Percentiles rank a stretch among this genome's conserved stretches.
These are phyloP conservation scores for Tragulus kanchil DNA, from an alignment of 2,113 vertebrate genomes.

Conservation along the genomic window DNA sequence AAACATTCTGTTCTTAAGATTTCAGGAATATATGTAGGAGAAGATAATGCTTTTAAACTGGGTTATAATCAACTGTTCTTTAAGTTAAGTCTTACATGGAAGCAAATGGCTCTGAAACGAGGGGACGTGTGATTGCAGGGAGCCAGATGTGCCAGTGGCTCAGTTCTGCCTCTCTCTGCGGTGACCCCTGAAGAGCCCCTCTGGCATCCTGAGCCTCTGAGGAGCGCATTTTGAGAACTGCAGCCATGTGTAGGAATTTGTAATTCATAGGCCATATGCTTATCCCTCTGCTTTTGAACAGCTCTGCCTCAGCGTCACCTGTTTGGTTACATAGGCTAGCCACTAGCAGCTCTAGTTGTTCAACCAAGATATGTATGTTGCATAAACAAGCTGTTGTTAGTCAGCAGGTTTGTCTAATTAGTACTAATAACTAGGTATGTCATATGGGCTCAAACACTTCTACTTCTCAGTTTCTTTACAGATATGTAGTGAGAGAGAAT, in stretches of 20 bases:
- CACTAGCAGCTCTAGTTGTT: neutral
- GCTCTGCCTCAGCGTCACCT: neutral
- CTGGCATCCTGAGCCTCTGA: neutral
- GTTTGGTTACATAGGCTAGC: neutral
- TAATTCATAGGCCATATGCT: neutral
- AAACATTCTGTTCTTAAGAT: conserved; percentile 48
- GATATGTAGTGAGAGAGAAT: neutral
- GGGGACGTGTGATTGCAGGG: neutral
- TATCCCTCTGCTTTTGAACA: neutral
- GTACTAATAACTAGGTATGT: neutral
- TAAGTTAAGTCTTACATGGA: neutral
- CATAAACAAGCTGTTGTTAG: neutral
- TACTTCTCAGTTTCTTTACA: neutral
- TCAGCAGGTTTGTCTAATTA: neutral
- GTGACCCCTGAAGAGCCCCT: neutral
- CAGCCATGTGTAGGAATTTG: neutral
- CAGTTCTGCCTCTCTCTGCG: neutral
- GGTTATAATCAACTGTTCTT: neutral
- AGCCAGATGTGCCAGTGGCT: neutral
- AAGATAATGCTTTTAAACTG: neutral
- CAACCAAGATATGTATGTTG: neutral
- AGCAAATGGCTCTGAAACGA: neutral
- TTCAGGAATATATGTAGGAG: neutral
- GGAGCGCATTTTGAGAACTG: neutral
- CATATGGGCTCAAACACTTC: neutral